Base-by-base conservation (phyloP, 1,140 invertebrate genomes). In the Anoplophora glabripennis region DNA sequence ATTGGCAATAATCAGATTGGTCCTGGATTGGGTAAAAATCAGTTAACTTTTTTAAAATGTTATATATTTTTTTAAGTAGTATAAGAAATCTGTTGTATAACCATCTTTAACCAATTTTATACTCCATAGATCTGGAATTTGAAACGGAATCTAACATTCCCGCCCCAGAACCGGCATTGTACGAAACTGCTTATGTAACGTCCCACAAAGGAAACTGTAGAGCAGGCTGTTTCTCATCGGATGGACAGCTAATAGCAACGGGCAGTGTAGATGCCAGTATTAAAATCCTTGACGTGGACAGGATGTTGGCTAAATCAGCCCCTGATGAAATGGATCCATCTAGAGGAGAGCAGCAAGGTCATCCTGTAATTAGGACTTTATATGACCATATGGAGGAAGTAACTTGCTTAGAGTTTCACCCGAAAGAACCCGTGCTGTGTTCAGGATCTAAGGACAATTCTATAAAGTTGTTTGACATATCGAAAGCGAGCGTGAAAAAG, bases 331-430 rank as follows among this genome's bases (percentile, higher is more conserved):
- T 88, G 69, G 86, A 88, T 64, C 86, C 84, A 11, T 75, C 75
- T 21, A 81, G 89, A 42, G 84, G 90, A 72, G 87, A 93, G 75
- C 84, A 92, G 64, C 92, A 96, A 70, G 93, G 93, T 0, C 96
- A 99, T 81, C 97, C 97, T 1, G 96, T 99, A 33, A 99, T 99
- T 63, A 82, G 96, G 57, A 99, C 97, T 5, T 78, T 99, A n/a
- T 99, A 99, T 74, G 97, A 99, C 77, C 96, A 99, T 75, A 86
- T 93, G 44, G 95, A 97, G 78, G 97, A 99, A 82, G 96, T 99
- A 0, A 97, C 94, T 0, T 93, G 90, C 67, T 76, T 99, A 14
- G 94, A 97, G 68, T 99, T 99, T 79, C 97, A 99, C 79, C 97
- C 97, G 0, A 84, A 86, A 42, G 90, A 93, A 68, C 92, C 94